A percentile compares a stretch with the other conserved stretches of the same genome.
These are phyloP conservation scores for Pangasius djambal DNA, from an alignment of 2,797 vertebrate genomes.

Conservation along the genomic window DNA sequence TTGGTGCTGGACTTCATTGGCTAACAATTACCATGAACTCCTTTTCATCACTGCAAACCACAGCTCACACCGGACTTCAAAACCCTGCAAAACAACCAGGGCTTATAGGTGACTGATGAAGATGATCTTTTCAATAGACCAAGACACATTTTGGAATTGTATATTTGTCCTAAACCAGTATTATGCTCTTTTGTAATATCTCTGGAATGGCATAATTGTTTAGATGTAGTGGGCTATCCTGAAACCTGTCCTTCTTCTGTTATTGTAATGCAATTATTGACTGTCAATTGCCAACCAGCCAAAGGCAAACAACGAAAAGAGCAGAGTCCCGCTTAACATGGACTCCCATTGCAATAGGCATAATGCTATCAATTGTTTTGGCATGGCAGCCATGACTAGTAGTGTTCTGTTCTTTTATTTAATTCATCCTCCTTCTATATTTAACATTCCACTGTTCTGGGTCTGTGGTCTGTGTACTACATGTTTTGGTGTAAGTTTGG, in stretches of 20 bases:
- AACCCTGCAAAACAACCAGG: neutral
- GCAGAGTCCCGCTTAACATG: conserved; percentile 1
- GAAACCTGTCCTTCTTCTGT: conserved; percentile 33
- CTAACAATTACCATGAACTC: conserved; percentile 31
- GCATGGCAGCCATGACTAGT: neutral
- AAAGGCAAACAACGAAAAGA: conserved; percentile 28
- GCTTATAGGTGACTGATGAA: conserved; percentile 26
- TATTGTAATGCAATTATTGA: conserved; percentile 33
- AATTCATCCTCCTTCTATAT: conserved; percentile 33
- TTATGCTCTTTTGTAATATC: conserved; percentile 66
- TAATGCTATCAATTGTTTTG: neutral
- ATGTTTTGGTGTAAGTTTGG: conserved; percentile 54
- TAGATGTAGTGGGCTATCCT: conserved; percentile 43
- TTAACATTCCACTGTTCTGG: conserved; percentile 55
- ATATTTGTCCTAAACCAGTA: conserved; percentile 61
- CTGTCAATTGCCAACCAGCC: conserved; percentile 11
- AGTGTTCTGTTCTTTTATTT: conserved; percentile 15
- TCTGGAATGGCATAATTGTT: conserved; percentile 53
- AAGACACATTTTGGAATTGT: conserved; percentile 23
- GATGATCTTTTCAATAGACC: conserved; percentile 2
- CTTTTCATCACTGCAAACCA: conserved; percentile 61
- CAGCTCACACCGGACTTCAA: conserved; percentile 19
- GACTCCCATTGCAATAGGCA: neutral
- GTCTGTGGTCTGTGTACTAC: conserved; percentile 53
- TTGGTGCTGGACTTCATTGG: conserved; percentile 43